Percentiles rank a stretch among this genome's conserved stretches.
Conservation (phyloP, 2,113 vertebrate genomes). For the Callochromis pleurospilus region DNA sequence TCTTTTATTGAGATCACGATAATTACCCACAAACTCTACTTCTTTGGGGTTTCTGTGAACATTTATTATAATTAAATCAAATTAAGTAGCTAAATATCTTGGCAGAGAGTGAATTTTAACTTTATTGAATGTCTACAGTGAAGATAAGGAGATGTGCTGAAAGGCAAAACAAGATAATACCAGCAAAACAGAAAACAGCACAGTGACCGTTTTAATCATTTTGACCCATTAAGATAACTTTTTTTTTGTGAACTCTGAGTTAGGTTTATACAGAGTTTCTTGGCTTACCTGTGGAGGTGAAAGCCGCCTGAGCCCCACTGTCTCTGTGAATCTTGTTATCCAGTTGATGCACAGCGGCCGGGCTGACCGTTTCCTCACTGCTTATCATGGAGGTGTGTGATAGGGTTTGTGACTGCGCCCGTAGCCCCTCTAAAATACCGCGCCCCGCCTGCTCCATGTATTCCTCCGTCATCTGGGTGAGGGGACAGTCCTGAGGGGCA, state of each 20-base stretch:
- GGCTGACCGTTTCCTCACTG: slow-evolving; percentile 59
- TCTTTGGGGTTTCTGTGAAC: not conserved
- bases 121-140: not conserved
- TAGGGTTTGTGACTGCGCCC: slow-evolving; percentile 60
- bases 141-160: not conserved
- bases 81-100: not conserved
- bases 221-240: not conserved
- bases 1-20: not conserved
- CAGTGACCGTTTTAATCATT: not conserved
- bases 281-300: slow-evolving; percentile 73
- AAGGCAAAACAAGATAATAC: not conserved
- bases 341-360: slow-evolving; percentile 49
- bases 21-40: not conserved
- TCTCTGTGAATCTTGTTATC: slow-evolving; percentile 81
- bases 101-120: not conserved
- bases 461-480: slow-evolving; percentile 86
- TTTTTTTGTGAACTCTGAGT: not conserved
- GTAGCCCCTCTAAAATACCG: slow-evolving; percentile 80
- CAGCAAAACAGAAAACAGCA: not conserved
- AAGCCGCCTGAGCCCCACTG: slow-evolving; percentile 64
- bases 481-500: slow-evolving; percentile 82
- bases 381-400: slow-evolving; percentile 50
- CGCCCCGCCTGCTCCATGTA: slow-evolving; percentile 86
- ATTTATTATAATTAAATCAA: not conserved
- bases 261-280: not conserved